Conservation (phyloP, 2,888 invertebrate species). For the Anaspis maculata region DNA sequence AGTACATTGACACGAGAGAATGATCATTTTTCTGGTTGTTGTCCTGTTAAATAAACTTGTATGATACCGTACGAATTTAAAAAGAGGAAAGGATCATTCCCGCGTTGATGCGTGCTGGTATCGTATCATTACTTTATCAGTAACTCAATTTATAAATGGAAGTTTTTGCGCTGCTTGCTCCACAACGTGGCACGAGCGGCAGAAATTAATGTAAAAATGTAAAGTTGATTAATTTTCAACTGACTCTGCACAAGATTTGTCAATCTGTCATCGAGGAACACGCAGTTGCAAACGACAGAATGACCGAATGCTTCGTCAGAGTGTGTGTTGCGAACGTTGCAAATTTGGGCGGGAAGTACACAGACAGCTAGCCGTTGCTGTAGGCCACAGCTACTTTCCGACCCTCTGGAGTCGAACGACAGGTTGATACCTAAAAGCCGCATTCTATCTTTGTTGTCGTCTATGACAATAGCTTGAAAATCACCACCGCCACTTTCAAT, state of each 20-base stretch:
- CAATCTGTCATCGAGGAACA: conserved; percentile 15
- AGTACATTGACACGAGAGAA: too few species aligned
- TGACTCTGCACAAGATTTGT: too few species aligned
- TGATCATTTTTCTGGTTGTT: conserved; percentile 3
- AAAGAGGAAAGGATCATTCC: too few species aligned
- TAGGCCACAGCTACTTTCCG: conserved; percentile 49
- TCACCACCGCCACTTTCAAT: conserved; percentile 10
- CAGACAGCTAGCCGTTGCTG: conserved; percentile 62
- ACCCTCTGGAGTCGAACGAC: conserved; percentile 41
- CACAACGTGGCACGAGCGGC: too few species aligned
- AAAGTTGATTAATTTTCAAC: too few species aligned
- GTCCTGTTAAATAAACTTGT: too few species aligned
- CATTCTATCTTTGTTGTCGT: conserved; percentile 12
- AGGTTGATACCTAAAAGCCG: conserved; percentile 37
- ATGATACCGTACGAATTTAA: too few species aligned
- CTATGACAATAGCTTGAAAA: conserved; percentile 9
- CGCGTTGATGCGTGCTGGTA: conserved; percentile 11
- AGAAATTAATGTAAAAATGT: too few species aligned
- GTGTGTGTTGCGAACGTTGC: conserved; percentile 23
- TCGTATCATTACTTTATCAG: conserved; percentile 9
- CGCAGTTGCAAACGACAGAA: conserved; percentile 14
- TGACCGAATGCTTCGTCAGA: conserved; percentile 21
- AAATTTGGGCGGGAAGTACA: conserved; percentile 41
- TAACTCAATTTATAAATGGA: conserved; percentile 8
- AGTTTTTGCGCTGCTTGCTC: conserved; percentile 13